Evolutionary conservation across 2,888 invertebrate species (phyloP), one percentile per base, ranked within the genome.

Genomic region (Synergus japonicus): DNA sequence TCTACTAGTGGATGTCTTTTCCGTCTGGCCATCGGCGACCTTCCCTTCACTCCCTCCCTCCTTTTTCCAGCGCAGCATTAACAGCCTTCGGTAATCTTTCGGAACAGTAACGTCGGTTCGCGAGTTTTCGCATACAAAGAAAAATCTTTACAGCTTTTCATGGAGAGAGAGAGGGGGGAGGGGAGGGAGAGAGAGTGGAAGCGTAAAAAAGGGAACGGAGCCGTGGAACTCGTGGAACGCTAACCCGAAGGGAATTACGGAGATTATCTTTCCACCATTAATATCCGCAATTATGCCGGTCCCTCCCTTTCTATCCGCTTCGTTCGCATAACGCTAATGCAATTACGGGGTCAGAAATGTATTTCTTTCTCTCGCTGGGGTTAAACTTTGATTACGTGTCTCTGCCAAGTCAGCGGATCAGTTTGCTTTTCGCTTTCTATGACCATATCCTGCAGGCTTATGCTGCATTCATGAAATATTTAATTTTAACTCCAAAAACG

Each of bases 221-320:
- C 29, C 54, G 18, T n/a, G 7, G 69, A 69, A 69, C 44, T 13
- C 69, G 69, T 22, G 15, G 54, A 73, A 41, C 46, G 73, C 54
- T 54, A 49, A 54, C 73, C 73, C 73, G 37, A 54, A 73, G 73
- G 54, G 73, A 73, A 73, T 73, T 73, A 54, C 73, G 73, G 73
- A 73, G 73, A 73, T 73, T 73, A 73, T 73, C 73, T 73, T 73
- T 73, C 54, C 73, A 73, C 73, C 54, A 73, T 73, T 73, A 73
- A 73, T 73, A 73, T 54, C 73, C 37, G 54, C 73, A 73, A 73
- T 73, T 73, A 73, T 73, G 73, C 49, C 37, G 29, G 37, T 18
- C 54, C 41, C 73, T 37, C 29, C 73, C 37, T 54, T 54, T 73
- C 49, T 43, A n/a, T 15, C n/a, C 18, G 43, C 66, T 44, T 43